A percentile compares a stretch with the other conserved stretches of the same genome.
Evolutionary conservation across 2,797 vertebrate genomes (phyloP).

Genomic region (Scolopax rusticola): DNA sequence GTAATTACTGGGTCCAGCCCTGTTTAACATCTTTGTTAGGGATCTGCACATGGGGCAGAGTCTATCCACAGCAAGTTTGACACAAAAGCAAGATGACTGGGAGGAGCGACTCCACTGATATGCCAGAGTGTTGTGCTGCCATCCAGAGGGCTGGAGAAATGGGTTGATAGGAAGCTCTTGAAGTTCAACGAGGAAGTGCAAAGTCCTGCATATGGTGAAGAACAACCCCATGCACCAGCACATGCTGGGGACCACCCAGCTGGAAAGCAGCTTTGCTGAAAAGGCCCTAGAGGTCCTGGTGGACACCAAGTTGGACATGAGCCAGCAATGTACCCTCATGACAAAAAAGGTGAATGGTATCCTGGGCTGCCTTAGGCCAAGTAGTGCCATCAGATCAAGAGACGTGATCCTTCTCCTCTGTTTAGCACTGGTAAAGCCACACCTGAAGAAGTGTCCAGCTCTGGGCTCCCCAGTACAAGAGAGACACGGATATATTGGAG

Average conservation of each 20-base stretch:
- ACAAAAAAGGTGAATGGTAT: neutral
- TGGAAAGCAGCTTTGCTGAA: neutral
- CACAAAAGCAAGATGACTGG: neutral
- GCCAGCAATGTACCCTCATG: neutral
- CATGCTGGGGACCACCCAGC: neutral
- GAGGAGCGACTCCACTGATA: neutral
- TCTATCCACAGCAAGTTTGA: neutral
- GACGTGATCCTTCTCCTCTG: neutral
- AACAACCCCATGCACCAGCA: neutral
- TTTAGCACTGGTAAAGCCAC: neutral
- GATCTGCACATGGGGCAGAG: neutral
- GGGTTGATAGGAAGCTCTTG: neutral
- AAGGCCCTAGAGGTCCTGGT: neutral
- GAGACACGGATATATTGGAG: neutral
- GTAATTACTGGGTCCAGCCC: neutral
- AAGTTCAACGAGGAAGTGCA: neutral
- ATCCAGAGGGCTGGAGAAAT: neutral
- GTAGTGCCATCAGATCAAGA: neutral
- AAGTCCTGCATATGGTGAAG: neutral
- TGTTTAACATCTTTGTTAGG: neutral
- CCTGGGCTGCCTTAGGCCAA: neutral
- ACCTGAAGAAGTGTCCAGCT: neutral
- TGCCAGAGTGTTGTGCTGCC: neutral
- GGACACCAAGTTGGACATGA: neutral
- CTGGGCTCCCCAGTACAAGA: neutral